Percentiles rank a stretch among this genome's conserved stretches.
These are phyloP conservation scores for Brachymystax lenok DNA, from an alignment of 2,797 vertebrate species.

Conservation along the genomic window DNA sequence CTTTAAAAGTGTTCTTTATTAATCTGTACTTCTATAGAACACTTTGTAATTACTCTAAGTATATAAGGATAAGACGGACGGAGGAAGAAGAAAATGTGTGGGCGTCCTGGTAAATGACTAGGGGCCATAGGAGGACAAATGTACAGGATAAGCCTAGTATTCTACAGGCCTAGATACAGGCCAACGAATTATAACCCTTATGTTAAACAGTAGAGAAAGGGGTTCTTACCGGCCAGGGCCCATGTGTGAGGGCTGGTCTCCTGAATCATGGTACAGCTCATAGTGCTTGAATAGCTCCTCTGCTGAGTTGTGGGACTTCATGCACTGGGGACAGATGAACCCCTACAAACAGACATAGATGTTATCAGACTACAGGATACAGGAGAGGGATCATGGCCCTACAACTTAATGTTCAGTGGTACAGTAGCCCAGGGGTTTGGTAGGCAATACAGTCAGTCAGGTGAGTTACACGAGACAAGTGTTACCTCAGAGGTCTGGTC, in stretches of 20 bases:
- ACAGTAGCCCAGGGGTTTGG: background rate
- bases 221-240: conserved; percentile 82
- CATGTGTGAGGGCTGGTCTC: conserved; percentile 83
- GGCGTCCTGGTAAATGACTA: too few species aligned
- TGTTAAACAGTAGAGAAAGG: background rate
- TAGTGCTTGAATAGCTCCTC: conserved; percentile 99
- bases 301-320: conserved; percentile 98
- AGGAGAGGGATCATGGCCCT: background rate
- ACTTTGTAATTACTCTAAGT: too few species aligned
- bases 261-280: conserved; percentile 91
- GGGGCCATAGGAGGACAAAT: too few species aligned
- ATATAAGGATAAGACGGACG: too few species aligned
- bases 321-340: conserved; percentile 99
- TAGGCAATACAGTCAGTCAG: background rate
- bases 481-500: conserved; percentile 95
- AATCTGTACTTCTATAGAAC: too few species aligned
- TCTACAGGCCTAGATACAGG: too few species aligned
- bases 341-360: conserved; percentile 73
- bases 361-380: background rate
- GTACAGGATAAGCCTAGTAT: too few species aligned
- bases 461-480: conserved; percentile 1
- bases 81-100: too few species aligned
- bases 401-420: background rate
- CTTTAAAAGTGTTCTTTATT: conserved; percentile 19
- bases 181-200: too few species aligned